Base-by-base conservation (phyloP, 2,797 vertebrate species). In the Urocyon cinereoargenteus region DNA sequence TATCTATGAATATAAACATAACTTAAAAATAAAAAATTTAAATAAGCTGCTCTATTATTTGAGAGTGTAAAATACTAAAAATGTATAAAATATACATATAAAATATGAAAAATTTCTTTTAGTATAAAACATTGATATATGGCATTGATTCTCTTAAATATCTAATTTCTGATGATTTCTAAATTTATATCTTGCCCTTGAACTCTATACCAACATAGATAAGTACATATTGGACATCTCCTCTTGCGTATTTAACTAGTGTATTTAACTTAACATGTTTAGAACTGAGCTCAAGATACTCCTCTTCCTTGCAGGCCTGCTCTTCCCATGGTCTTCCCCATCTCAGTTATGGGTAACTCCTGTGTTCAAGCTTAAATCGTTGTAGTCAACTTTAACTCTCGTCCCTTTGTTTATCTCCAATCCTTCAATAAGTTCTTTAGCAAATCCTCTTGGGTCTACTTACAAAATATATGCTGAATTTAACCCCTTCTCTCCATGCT, bases 101-200 rank as follows among this genome's bases (percentile, higher is more conserved):
- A 82, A 89, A 72, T 15, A 21, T 78, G 18, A 62, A 86, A 6
- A 55, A 40, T 61, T 85, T 93, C 13, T 78, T 24, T 81, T 84
- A 92, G 53, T 55, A 57, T 79, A 84, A 78, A 73, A 61, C 31
- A 61, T 79, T 59, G 21, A 61, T 73, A 31, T 68, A 21, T 78
- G 45, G 0, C 34, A 70, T 55, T 83, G 34, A 79, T 86, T 75
- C 40, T 95, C 26, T 59, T 79, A 64, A 72, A 40, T 8, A 45
- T 45, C 18, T 77, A 61, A 83, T 92, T 93, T 93, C 53, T 87
- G 45, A 70, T 70, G 24, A 90, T 66, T 88, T 92, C 62, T 75
- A 81, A 62, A 45, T 91, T 75, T 34, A n/a, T 75, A 18, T 62
- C 13, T 94, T 13, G 49, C 26, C 9, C 45, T 75, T 87, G 34